Evolutionary conservation across 2,113 vertebrate species (phyloP), one percentile per base, ranked within the genome.

Genomic region (Passer montanus): DNA sequence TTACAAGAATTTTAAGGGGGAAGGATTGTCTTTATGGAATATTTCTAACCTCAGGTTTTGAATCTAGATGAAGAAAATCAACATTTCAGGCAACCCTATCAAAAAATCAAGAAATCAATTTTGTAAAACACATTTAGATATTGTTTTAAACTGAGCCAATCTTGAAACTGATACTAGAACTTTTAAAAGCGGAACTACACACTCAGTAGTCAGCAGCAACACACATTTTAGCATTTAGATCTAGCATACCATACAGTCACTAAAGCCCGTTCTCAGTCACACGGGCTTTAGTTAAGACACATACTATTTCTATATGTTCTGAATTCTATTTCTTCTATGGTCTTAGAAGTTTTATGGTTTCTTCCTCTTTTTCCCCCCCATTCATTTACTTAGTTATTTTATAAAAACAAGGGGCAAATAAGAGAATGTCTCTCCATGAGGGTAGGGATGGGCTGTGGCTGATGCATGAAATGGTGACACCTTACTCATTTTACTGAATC

Each of bases 381-480:
- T 6, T 56, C 15, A 60, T 27, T 46, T 75, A 41, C 24, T 55
- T 75, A 13, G 50, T 17, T 43, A 37, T 47, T 28, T 74, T 43
- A 73, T 44, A 37, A 21, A 86, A 80, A 33, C 0, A 2, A 1
- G 11, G 0, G 1, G 1, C 8, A 33, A 24, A n/a, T 2, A 46
- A 14, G 7, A 27, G 9, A 74, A 63, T 46, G 4, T 17, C 18
- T 66, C 24, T 28, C 14, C 31, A 52, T 14, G 7, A 62, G 7
- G 9, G 17, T 18, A 67, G 4, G 6, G 7, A 4, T 44, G 52
- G 30, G 11, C 33, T 80, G 20, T 35, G 19, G 19, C 7, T 87
- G 12, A 62, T 30, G 5, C 11, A 66, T 31, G 59, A 41, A 35
- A 41, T 24, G 2, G 46, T 43, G 22, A 89, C 2, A 10, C 3